Conservation (phyloP, 2,113 vertebrate genomes). For the Sigmodon hispidus region DNA sequence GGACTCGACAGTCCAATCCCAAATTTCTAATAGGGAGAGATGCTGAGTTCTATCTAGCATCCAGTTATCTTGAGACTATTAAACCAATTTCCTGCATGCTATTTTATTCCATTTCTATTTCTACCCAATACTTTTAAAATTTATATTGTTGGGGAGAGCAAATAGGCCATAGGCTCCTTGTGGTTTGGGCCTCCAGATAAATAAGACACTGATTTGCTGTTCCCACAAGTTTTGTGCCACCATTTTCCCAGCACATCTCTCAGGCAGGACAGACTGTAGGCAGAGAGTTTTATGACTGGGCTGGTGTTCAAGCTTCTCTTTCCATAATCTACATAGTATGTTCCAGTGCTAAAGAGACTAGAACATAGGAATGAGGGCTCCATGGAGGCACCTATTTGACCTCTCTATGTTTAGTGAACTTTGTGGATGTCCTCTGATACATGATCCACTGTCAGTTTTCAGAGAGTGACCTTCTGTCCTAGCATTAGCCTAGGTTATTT, state of each 20-base stretch:
- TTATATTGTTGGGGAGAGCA: too few species aligned
- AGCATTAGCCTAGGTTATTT: background rate
- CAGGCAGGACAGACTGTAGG: background rate
- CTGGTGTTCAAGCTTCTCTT: background rate
- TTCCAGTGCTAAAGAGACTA: background rate
- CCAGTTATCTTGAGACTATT: too few species aligned
- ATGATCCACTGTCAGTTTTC: background rate
- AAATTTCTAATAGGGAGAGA: too few species aligned
- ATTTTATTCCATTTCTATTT: too few species aligned
- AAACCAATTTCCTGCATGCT: too few species aligned
- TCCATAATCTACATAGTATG: background rate
- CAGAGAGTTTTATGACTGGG: background rate
- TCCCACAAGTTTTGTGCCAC: background rate
- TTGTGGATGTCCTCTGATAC: background rate
- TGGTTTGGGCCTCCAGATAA: background rate
- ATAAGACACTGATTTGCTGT: background rate
- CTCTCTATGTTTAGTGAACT: background rate
- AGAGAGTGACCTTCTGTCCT: background rate
- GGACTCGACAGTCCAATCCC: too few species aligned
- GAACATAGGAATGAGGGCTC: background rate
- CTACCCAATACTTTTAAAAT: too few species aligned
- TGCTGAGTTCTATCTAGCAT: too few species aligned
- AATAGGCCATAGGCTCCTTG: background rate
- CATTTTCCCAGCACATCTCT: background rate
- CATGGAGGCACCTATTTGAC: background rate